phyloP scores from a whole-genome alignment of 2,888 invertebrate genomes.

The Polia nebulosa region DNA sequence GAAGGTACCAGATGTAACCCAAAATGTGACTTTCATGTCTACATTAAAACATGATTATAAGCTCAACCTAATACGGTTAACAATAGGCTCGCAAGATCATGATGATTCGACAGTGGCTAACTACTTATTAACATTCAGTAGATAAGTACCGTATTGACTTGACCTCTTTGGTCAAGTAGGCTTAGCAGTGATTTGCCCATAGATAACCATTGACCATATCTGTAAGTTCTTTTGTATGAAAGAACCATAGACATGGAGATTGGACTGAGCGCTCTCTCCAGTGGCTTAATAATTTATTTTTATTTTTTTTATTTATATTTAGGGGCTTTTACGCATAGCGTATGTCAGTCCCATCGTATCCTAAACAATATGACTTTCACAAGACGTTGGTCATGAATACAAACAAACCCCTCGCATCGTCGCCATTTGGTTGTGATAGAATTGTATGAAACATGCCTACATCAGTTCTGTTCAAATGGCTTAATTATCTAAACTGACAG shows the following conservation, averaged over 20 bases:
- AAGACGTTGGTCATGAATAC: no score
- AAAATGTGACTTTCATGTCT: not conserved
- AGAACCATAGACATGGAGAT: not conserved
- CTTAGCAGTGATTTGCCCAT: slow-evolving; percentile 5
- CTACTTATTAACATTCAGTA: slow-evolving; percentile 18
- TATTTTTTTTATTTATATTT: no score
- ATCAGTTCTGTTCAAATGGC: no score
- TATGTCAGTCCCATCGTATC: no score
- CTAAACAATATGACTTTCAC: no score
- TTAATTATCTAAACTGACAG: no score
- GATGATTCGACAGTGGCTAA: slow-evolving; percentile 36
- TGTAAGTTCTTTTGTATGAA: slow-evolving; percentile 7
- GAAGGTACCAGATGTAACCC: no score
- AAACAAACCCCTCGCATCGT: no score
- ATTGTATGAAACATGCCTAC: no score
- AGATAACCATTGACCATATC: not conserved
- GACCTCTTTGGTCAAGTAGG: slow-evolving; percentile 33
- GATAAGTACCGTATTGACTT: slow-evolving; percentile 24
- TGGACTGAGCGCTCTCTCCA: not conserved
- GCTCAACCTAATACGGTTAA: slow-evolving; percentile 17
- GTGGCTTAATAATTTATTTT: no score
- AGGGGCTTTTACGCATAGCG: no score
- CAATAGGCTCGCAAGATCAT: slow-evolving; percentile 28
- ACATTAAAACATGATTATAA: slow-evolving; percentile 19
- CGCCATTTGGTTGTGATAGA: no score